A percentile compares a stretch with the other conserved stretches of the same genome.
Evolutionary conservation across 1,140 invertebrate genomes (phyloP).

Genomic region (Drosophila triauraria): DNA sequence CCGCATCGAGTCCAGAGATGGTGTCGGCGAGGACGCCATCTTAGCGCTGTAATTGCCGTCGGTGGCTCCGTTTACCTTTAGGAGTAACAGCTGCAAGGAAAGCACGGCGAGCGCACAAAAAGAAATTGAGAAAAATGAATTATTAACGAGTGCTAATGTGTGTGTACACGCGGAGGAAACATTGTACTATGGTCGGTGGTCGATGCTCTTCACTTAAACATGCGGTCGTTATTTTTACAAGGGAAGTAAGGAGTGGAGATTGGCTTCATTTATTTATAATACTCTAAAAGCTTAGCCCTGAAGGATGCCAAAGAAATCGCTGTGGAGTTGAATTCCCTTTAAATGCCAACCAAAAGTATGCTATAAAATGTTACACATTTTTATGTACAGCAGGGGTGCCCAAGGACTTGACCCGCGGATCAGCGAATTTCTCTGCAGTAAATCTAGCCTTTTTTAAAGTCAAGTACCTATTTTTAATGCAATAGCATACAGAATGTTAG

Average conservation of each 20-base stretch:
- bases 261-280: conserved; percentile 13
- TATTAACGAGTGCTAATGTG: conserved; percentile 22
- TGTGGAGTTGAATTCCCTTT: background rate
- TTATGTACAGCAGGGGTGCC: background rate
- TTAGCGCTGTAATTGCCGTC: conserved; percentile 47
- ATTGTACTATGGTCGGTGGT: background rate
- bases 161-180: background rate
- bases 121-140: conserved; percentile 15
- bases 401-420: no score
- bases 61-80: conserved; percentile 55
- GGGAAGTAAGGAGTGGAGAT: background rate
- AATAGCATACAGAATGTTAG: no score
- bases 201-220: conserved; percentile 11
- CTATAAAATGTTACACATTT: background rate
- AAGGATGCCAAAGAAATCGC: no score
- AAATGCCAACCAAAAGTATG: background rate
- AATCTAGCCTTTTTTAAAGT: no score
- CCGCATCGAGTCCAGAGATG: conserved; percentile 94
- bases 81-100: conserved; percentile 49
- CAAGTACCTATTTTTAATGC: no score
- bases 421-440: no score
- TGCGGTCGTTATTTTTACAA: conserved; percentile 1
- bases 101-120: background rate
- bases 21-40: conserved; percentile 90
- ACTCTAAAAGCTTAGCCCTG: background rate